Base-by-base conservation (phyloP, 2,113 vertebrate genomes). In the Stictonetta naevosa region DNA sequence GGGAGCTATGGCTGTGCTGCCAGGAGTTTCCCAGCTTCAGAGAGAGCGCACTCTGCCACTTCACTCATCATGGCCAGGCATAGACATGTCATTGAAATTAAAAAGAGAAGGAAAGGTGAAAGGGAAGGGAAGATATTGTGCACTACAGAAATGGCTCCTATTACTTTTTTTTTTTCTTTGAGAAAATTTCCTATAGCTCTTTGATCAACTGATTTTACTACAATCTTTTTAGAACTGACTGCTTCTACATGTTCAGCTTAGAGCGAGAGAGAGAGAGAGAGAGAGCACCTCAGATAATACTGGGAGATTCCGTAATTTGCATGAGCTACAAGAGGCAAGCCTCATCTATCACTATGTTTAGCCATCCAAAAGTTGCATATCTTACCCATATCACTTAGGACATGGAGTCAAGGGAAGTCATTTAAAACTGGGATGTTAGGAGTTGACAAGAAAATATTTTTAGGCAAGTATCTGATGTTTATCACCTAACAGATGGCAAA, bases 281-380 rank as follows among this genome's bases (percentile, higher is more conserved):
- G 44, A 48, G 46, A 48, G 46, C 10, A 3, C 11, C 4, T 44
- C 40, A n/a, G 11, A 19, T 88, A 62, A 52, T 25, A 15, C 13
- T 50, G 16, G 36, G 6, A 4, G 5, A 4, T 46, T 82, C 34
- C 60, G 2, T 46, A 40, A 74, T 29, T 80, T 92, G 29, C 58
- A 44, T 11, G 3, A 60, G 8, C 15, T 34, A 75, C 31, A 52
- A 59, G 33, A 2, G 1, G 11, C 19, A 75, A 88, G 13, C 13
- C 75, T n/a, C 10, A 5, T 59, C 36, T 72, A 34, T 62, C 42
- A 21, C 9, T 31, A 11, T 15, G 26, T 13, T 34, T 44, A 79
- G 22, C 5, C 7, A 15, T 13, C 4, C 0, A 0, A 68, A 85
- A 17, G 3, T 13, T 83, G 6, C 4, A 5, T 71, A 63, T 53